Percentiles rank a stretch among this genome's conserved stretches.
Evolutionary conservation across 2,113 vertebrate genomes (phyloP).

Genomic region (Andinoacara biseriatus): DNA sequence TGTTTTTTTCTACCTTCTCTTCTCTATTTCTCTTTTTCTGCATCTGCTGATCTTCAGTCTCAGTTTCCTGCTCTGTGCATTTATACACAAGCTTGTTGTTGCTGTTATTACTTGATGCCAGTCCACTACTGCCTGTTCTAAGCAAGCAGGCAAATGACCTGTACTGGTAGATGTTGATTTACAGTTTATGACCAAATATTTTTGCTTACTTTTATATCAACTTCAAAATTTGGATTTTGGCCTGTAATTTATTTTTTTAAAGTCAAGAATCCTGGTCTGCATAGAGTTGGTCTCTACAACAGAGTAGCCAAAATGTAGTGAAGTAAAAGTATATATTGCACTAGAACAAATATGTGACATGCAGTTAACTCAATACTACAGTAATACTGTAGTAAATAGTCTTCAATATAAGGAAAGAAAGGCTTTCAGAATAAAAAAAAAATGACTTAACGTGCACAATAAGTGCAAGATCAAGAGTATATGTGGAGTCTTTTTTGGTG

Average conservation of each 20-base stretch:
- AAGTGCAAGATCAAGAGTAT: background rate
- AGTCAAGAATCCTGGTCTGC: background rate
- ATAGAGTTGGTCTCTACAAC: background rate
- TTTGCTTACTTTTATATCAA: background rate
- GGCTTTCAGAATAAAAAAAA: background rate
- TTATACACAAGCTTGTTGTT: background rate
- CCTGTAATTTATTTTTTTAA: background rate
- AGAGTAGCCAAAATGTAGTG: background rate
- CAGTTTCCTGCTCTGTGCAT: background rate
- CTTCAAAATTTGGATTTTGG: background rate
- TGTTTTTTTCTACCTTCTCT: background rate
- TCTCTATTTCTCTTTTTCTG: no score
- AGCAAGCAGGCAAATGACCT: background rate
- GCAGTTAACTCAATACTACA: no score
- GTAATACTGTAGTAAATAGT: accelerated
- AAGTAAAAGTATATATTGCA: background rate
- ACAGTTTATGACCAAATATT: background rate
- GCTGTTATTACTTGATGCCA: background rate
- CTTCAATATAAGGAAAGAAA: background rate
- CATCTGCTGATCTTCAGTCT: no score
- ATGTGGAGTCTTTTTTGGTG: background rate
- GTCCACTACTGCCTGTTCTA: background rate
- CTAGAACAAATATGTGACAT: no score
- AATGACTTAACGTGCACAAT: background rate
- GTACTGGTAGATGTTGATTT: background rate